These are phyloP conservation scores for Alectoris magna DNA, from an alignment of 2,797 vertebrate species.

Conservation along the genomic window DNA sequence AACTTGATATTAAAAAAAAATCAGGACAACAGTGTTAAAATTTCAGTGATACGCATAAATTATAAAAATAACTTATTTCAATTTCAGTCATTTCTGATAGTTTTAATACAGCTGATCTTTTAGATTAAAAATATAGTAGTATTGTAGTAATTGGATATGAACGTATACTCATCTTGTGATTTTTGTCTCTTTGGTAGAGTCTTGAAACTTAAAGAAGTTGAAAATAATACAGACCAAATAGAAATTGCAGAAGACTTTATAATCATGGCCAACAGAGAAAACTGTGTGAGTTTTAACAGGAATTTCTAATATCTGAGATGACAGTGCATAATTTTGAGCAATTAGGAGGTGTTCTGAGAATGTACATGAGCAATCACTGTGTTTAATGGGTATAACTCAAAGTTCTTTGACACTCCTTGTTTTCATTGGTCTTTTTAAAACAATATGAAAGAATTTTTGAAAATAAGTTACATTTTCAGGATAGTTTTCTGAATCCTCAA, in stretches of 20 bases:
- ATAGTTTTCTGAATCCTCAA: constrained; percentile 4
- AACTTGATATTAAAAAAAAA: neutral
- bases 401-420: neutral
- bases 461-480: neutral
- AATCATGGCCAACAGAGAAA: constrained; percentile 84
- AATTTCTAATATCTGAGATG: neutral
- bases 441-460: neutral
- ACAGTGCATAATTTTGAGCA: neutral
- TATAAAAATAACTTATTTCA: neutral
- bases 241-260: constrained; percentile 89
- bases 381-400: neutral
- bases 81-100: constrained; percentile 15
- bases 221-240: constrained; percentile 79
- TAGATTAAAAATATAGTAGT: neutral
- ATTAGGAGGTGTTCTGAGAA: neutral
- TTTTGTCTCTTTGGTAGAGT: constrained; percentile 81
- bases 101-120: neutral
- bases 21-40: neutral
- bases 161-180: constrained; percentile 16
- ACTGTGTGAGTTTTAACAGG: constrained; percentile 81
- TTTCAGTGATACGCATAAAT: neutral
- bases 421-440: neutral
- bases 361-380: neutral
- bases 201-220: constrained; percentile 86
- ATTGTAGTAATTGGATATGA: neutral